Conservation (phyloP, 2,113 vertebrate genomes). For the Gavia stellata region DNA sequence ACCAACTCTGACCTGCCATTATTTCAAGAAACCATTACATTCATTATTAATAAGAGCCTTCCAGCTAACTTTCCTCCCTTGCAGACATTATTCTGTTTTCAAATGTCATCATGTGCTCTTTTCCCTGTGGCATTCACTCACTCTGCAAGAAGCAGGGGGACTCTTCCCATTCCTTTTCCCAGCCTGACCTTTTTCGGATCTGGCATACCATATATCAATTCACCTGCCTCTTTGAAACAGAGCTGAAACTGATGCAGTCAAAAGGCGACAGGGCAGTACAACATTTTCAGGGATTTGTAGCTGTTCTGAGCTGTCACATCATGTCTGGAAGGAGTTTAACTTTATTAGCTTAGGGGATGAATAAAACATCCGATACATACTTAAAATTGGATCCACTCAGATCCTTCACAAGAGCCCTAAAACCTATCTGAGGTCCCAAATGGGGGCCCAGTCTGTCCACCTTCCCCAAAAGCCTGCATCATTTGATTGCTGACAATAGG, state of each 20-base stretch:
- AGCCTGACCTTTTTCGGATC: not conserved
- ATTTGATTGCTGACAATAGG: not conserved
- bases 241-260: not conserved
- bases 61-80: not conserved
- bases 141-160: not conserved
- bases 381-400: not conserved
- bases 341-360: not conserved
- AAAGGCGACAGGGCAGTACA: not conserved
- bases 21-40: slow-evolving; percentile 24
- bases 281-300: not conserved
- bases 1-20: not conserved
- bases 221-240: not conserved
- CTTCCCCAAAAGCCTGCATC: not conserved
- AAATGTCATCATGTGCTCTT: not conserved
- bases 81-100: slow-evolving; percentile 2
- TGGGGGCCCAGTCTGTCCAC: not conserved
- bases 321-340: not conserved
- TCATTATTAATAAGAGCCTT: slow-evolving; percentile 37
- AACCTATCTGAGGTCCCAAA: not conserved
- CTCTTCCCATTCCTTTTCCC: not conserved
- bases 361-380: not conserved
- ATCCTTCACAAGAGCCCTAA: not conserved
- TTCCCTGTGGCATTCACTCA: not conserved
- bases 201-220: not conserved
- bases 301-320: not conserved